Base-by-base conservation (phyloP, 2,888 invertebrate species). In the Watsonalla binaria region DNA sequence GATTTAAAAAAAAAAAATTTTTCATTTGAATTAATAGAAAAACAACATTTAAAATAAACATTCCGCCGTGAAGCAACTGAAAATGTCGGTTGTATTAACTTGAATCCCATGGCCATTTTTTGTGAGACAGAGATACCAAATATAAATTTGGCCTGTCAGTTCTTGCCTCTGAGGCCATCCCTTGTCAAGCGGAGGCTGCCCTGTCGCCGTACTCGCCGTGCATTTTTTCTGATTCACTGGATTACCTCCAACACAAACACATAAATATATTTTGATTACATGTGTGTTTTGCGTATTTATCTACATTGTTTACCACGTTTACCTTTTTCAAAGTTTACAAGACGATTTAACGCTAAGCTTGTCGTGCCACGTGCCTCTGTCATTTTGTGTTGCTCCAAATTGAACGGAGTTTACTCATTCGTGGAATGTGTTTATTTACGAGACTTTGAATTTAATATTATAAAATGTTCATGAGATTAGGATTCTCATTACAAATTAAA, bases 111-210 rank as follows among this genome's bases (percentile, higher is more conserved):
- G 49, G 49, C 14, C 15, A 49, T 49, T 49, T 48, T 49, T 55
- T 60, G 56, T 53, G 56, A 57, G 56, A 62, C 61, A 58, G 64
- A 69, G 60, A 69, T 68, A 55, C 63, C 56, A 66, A 66, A 74
- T 70, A 70, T 74, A 73, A 69, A 79, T 80, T 77, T 62, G 72
- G 72, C 67, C 59, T 80, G 80, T 78, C 79, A 80, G 72, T 72
- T 74, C 58, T 66, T 68, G 65, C 72, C 66, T 66, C 63, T 56
- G 68, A 69, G 67, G 66, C 68, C 60, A 65, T 68, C 80, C 81
- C 77, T 76, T 70, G 78, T 82, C 81, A 80, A 63, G 63, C 65
- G 60, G 65, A 65, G 51, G 52, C 68, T 70, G 66, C 61, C 63
- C 60, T 64, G 72, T 70, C 66, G 59, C 61, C 64, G 57, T 58